These are phyloP conservation scores for Pyrrhia umbra DNA, from an alignment of 2,888 invertebrate genomes.

Conservation along the genomic window DNA sequence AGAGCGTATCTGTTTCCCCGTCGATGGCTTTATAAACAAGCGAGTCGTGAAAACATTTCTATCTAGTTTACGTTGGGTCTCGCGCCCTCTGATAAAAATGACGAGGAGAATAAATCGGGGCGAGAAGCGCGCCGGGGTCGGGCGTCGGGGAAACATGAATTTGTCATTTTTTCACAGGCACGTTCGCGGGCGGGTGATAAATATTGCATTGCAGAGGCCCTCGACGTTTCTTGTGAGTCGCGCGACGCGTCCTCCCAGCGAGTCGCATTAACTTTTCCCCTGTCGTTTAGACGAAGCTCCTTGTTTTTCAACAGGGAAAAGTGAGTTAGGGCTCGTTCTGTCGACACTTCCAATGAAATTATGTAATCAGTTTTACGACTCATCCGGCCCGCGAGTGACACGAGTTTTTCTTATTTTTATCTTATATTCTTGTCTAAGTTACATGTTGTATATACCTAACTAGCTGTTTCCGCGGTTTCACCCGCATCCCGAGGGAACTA, in stretches of 20 bases:
- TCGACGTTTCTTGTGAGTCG: conserved; percentile 77
- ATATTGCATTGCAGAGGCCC: conserved; percentile 88
- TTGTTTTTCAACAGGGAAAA: conserved; percentile 84
- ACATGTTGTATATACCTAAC: conserved; percentile 12
- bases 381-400: conserved; percentile 78
- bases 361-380: conserved; percentile 87
- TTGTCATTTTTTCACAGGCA: conserved; percentile 90
- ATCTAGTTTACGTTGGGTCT: conserved; percentile 83
- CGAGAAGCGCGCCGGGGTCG: conserved; percentile 67
- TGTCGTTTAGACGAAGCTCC: conserved; percentile 78
- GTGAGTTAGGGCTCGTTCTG: conserved; percentile 82
- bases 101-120: conserved; percentile 86
- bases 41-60: conserved; percentile 87
- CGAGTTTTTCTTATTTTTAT: conserved; percentile 74
- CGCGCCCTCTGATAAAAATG: conserved; percentile 88
- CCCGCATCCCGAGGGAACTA: too few species aligned
- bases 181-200: conserved; percentile 88
- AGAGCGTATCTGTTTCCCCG: conserved; percentile 86
- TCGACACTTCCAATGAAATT: conserved; percentile 86
- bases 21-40: conserved; percentile 89
- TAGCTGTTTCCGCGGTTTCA: too few species aligned
- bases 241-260: conserved; percentile 65
- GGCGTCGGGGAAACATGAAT: conserved; percentile 84
- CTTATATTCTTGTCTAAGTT: conserved; percentile 63
- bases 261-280: conserved; percentile 80